phyloP scores from a whole-genome alignment of 2,888 invertebrate genomes.

The Nasonovia ribisnigri region DNA sequence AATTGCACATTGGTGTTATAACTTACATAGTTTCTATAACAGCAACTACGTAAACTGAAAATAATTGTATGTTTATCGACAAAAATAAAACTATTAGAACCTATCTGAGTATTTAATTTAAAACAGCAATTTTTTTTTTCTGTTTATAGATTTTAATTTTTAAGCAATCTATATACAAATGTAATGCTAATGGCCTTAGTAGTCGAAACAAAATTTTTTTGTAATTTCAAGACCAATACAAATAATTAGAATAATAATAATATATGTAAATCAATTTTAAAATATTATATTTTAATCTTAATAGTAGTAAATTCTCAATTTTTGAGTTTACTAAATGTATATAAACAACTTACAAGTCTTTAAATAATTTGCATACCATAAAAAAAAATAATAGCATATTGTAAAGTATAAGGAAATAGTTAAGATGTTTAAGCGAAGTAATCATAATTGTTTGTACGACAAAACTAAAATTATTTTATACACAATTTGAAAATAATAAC shows the following conservation, averaged over 20 bases:
- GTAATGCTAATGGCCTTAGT: no score
- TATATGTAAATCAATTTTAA: background rate
- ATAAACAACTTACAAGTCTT: background rate
- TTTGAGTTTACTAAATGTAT: background rate
- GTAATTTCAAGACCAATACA: no score
- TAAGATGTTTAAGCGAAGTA: background rate
- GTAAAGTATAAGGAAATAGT: background rate
- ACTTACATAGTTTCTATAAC: background rate
- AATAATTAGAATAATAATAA: no score
- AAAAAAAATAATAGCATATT: background rate
- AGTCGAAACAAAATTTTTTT: no score
- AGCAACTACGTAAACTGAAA: background rate
- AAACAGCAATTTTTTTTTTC: no score
- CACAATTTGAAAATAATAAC: background rate
- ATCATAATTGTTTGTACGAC: background rate
- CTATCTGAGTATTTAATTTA: no score
- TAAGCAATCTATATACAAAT: no score
- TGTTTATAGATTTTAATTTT: no score
- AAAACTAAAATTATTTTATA: background rate
- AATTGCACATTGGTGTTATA: background rate
- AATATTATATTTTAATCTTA: background rate
- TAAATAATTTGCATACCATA: background rate
- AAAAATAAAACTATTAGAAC: background rate
- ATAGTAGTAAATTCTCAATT: background rate
- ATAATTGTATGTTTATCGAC: background rate